Evolutionary conservation across 2,888 invertebrate genomes (phyloP), one percentile per base, ranked within the genome.

Genomic region (Lagria hirta): DNA sequence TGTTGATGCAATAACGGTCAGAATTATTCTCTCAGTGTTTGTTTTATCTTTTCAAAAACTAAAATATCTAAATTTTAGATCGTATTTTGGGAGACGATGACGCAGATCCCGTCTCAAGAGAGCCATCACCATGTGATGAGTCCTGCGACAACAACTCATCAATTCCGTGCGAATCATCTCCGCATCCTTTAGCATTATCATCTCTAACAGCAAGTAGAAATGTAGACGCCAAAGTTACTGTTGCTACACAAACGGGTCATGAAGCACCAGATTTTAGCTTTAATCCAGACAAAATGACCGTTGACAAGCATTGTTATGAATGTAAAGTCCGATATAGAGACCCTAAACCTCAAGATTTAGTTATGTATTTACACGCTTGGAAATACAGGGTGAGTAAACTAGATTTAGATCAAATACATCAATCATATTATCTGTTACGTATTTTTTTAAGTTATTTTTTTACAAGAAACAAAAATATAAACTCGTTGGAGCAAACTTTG

Each of bases 301-400:
- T 85, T 6, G 93, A 95, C 68, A 84, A 85, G 21, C 86, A 92
- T 68, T 97, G 96, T 74, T 88, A 89, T 69, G 92, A 94, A 72
- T 97, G 96, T 73, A 90, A 90, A 72, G 88, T 91, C 43, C 80
- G 88, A 47, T 95, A 91, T 75, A 78, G 89, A 52, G 96, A 97
- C 72, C 96, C 97, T 0, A 83, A 88, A 51, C 90, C 92, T 0
- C 82, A 88, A 55, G 93, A 96, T 71, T 80, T 97, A 46, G 86
- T 95, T 57, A 93, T 97, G 91, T 97, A 92, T 73, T 80, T 97
- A 26, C 97, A 97, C 73, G 96, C 96, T 16, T 90, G 90, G 88
- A 89, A 89, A 64, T 92, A 92, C 71, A 84, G 84, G 81, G 88
- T 88, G 68, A 68, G 68, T 46, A 13, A n/a, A n/a, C n/a, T n/a